Base-by-base conservation (phyloP, 2,797 vertebrate species). In the Gymnoscopelus braueri region DNA sequence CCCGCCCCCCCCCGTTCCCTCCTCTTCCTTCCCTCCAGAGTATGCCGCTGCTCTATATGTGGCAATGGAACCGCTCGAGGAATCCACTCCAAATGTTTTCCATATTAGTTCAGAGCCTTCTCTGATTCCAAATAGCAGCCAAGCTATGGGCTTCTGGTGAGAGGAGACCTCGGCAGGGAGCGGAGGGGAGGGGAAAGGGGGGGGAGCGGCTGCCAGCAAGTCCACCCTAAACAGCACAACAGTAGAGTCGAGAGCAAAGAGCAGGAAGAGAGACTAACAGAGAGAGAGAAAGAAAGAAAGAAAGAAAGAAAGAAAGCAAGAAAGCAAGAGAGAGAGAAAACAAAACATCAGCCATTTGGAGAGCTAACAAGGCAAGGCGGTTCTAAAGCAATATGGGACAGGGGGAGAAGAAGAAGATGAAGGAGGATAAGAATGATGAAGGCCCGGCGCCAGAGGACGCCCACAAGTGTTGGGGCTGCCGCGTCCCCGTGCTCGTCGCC, bases 71-170 rank as follows among this genome's bases (percentile, higher is more conserved):
- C 92, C 78, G 92, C 89, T 90, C 24, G 83, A 87, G 90, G 90
- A 92, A 94, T 93, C 93, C 77, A 87, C 92, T 95, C 94, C 92
- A 94, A 96, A 96, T 95, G 94, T 94, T 98, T 97, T 96, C 97
- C 97, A 96, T 97, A 98, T 98, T 97, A 97, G 97, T 96, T 95
- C 96, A 97, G 92, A 89, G 94, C 87, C 92, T 77, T 93, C 86
- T 92, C 90, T 84, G 92, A 91, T 91, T 94, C 91, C 91, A 92
- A 95, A 94, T 92, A 94, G 92, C 94, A 90, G 87, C 86, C 78
- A 75, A 74, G 75, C 84, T 77, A 10, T 44, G 81, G 89, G 88
- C 82, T 92, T 80, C 86, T 91, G 87, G 85, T 73, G 86, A 90
- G 84, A 86, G 82, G 87, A 85, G 52, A 74, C 83, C 81, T 74